Evolutionary conservation across 2,113 vertebrate species (phyloP), one percentile per base, ranked within the genome.

Genomic region (Phoenicopterus ruber): DNA sequence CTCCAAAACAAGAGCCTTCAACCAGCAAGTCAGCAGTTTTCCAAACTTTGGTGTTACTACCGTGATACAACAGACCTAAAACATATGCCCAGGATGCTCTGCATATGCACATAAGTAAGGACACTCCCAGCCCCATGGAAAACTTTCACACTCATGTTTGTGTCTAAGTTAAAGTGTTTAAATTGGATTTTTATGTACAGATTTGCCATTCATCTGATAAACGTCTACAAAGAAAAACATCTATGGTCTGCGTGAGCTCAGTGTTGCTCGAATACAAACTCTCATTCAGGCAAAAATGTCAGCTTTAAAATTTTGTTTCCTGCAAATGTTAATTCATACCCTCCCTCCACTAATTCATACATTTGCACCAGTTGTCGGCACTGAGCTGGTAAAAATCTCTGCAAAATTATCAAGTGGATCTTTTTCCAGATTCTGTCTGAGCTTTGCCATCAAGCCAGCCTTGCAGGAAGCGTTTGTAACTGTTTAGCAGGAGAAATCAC

Each of bases 271-370:
- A 87, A 86, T 42, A 36, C 81, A 92, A 92, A 72, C 67, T 84
- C 47, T 46, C 47, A 84, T 92, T 96, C 77, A 92, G 55, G 42
- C 76, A 86, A 92, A 92, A 91, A 88, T 73, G 58, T 80, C 71
- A 85, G 58, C 74, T 90, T 91, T 90, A 87, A 94, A 85, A 94
- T 61, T 76, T 91, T 65, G 77, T 90, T 93, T 94, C 86, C 94
- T 95, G 88, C 82, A 95, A 95, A 87, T 92, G 89, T 90, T 82
- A 91, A 95, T 96, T 97, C 49, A 54, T 73, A 85, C 31, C 71
- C 80, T 94, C 89, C 67, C 54, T 86, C 80, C 74, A 6, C 66
- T 73, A 92, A 96, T 94, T 94, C 58, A 91, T 61, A 54, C 25
- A 76, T 79, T 87, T 89, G 32, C 25, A 0, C 90, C 91, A 90